A percentile compares a stretch with the other conserved stretches of the same genome.
These are phyloP conservation scores for Arrhamphus sclerolepis DNA, from an alignment of 2,797 vertebrate species.

Conservation along the genomic window DNA sequence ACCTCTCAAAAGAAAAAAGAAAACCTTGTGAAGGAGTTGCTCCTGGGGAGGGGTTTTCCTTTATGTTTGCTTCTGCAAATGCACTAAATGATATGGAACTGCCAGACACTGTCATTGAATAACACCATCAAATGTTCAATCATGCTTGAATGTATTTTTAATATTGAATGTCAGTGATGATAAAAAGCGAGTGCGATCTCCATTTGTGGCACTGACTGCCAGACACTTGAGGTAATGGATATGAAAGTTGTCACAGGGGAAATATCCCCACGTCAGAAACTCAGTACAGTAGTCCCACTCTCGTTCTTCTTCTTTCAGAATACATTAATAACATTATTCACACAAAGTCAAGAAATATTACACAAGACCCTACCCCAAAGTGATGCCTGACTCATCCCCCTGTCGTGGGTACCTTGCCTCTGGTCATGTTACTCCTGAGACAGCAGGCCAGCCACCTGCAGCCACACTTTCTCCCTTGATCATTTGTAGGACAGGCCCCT, in stretches of 20 bases:
- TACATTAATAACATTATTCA: conserved; percentile 56
- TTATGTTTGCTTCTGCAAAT: conserved; percentile 41
- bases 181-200: conserved; percentile 63
- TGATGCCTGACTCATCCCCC: conserved; percentile 3
- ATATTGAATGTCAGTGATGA: conserved; percentile 72
- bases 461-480: conserved; percentile 69
- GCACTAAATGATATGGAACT: conserved; percentile 42
- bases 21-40: conserved; percentile 10
- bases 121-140: conserved; percentile 73
- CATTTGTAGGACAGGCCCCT: conserved; percentile 57
- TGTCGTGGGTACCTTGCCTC: conserved; percentile 41
- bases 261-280: conserved; percentile 56
- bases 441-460: conserved; percentile 56
- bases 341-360: conserved; percentile 33
- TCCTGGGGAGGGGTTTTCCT: conserved; percentile 9
- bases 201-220: conserved; percentile 53
- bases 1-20: not conserved
- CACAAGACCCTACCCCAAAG: conserved; percentile 29
- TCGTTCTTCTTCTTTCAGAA: conserved; percentile 18
- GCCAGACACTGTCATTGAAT: conserved; percentile 56
- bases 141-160: conserved; percentile 75
- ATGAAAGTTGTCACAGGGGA: conserved; percentile 60
- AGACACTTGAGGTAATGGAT: conserved; percentile 67
- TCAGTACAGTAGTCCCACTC: conserved; percentile 20
- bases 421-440: conserved; percentile 48